These are phyloP conservation scores for Onchidella celtica DNA, from an alignment of 2,888 invertebrate genomes.

Conservation along the genomic window DNA sequence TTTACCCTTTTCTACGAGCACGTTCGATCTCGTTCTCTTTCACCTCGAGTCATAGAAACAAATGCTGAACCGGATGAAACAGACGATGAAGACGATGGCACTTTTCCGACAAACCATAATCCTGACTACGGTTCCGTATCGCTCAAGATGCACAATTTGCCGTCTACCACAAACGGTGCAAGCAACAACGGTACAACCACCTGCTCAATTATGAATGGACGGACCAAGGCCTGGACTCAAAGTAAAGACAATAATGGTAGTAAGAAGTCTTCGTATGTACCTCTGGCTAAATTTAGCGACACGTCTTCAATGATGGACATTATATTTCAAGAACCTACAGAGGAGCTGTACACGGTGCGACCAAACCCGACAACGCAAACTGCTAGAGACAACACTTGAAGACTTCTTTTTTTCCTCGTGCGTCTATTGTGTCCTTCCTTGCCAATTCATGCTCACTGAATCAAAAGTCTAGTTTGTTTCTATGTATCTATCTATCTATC, in stretches of 20 bases:
- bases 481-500: too few species aligned
- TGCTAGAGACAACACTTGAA: not conserved
- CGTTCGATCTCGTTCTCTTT: conserved; percentile 70
- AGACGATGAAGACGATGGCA: conserved; percentile 40
- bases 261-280: conserved; percentile 43
- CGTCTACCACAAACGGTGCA: not conserved
- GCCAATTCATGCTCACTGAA: not conserved
- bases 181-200: not conserved
- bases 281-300: conserved; percentile 57
- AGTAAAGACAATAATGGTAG: not conserved
- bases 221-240: not conserved
- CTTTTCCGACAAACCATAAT: not conserved
- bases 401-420: not conserved
- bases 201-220: not conserved
- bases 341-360: not conserved
- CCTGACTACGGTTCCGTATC: conserved; percentile 38
- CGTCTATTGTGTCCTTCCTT: not conserved
- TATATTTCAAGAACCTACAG: conserved; percentile 51
- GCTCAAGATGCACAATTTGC: conserved; percentile 27
- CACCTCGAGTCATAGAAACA: conserved; percentile 44
- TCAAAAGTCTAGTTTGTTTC: too few species aligned
- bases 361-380: not conserved
- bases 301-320: conserved; percentile 68
- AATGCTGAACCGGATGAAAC: conserved; percentile 25
- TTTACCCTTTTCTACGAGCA: conserved; percentile 79